Evolutionary conservation across 1,140 invertebrate genomes (phyloP), one percentile per base, ranked within the genome.

Genomic region (Apis cerana): DNA sequence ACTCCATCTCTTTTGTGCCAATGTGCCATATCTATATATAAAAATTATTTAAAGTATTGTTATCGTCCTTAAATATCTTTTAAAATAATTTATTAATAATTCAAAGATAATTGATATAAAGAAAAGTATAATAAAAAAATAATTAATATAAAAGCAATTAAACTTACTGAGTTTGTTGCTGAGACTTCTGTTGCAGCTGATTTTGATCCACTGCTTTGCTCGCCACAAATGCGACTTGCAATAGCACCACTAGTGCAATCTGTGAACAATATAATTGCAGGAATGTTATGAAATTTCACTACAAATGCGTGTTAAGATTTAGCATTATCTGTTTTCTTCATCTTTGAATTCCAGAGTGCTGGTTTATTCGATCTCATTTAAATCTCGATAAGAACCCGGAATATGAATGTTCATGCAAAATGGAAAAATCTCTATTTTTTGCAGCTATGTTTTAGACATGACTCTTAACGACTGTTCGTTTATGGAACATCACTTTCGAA

Each of bases 151-250:
- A 50, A 48, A 58, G 27, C 33, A 80, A 84, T 50, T 1, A 56
- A 64, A 48, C 93, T 88, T 91, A 94, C 93, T 90, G 90, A 65
- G 87, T 85, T 75, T 91, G 90, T 86, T 89, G 89, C 85, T 90
- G 90, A 82, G 88, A 85, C 62, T 90, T 91, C 33, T 86, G 85
- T 79, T 84, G 91, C 70, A 81, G 89, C 78, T 91, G 90, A 85
- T 88, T 93, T 89, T 93, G 89, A 85, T 92, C 90, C 79, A 94
- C 86, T 80, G 94, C 94, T 82, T 94, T 94, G 86, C 94, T 91
- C 89, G 90, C 90, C 88, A 93, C 93, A 89, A 94, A 89, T 81
- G 81, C 92, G 84, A 90, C 89, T 82, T 94, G 94, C 92, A 95
- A 91, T 92, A 94, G 91, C 83, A 93, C 85, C 64, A 90, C 93